Evolutionary conservation across 2,113 vertebrate species (phyloP).

Genomic region (Todiramphus saurophagus): DNA sequence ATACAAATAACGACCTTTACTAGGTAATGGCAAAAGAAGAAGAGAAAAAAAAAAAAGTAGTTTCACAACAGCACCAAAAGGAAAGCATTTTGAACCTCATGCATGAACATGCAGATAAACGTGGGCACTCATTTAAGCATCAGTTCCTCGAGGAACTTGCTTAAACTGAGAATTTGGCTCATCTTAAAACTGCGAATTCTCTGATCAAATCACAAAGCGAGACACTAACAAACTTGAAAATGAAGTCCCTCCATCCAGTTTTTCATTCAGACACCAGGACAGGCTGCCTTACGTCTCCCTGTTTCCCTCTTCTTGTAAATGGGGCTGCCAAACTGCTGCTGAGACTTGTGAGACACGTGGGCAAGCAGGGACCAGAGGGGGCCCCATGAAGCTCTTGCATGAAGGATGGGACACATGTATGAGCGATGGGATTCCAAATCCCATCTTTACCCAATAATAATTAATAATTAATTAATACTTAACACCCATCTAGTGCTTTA

Average conservation of each 20-base stretch:
- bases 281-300: not conserved
- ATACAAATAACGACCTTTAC: not conserved
- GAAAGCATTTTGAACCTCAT: not conserved
- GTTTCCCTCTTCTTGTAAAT: not conserved
- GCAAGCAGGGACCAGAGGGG: not conserved
- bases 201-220: not conserved
- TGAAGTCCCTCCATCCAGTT: not conserved
- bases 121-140: not conserved
- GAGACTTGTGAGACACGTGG: not conserved
- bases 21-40: conserved; percentile 1
- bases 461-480: conserved; percentile 69
- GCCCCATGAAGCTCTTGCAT: not conserved
- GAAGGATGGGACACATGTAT: conserved; percentile 35
- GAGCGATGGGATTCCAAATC: conserved; percentile 54
- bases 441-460: conserved; percentile 63
- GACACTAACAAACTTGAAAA: not conserved
- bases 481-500: conserved; percentile 63
- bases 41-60: not conserved
- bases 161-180: not conserved
- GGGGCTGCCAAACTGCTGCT: not conserved
- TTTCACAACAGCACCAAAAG: not conserved
- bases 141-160: not conserved
- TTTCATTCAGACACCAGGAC: not conserved
- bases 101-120: not conserved
- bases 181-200: not conserved